Evolutionary conservation across 2,113 vertebrate genomes (phyloP), one percentile per base, ranked within the genome.

Genomic region (Collichthys lucidus): DNA sequence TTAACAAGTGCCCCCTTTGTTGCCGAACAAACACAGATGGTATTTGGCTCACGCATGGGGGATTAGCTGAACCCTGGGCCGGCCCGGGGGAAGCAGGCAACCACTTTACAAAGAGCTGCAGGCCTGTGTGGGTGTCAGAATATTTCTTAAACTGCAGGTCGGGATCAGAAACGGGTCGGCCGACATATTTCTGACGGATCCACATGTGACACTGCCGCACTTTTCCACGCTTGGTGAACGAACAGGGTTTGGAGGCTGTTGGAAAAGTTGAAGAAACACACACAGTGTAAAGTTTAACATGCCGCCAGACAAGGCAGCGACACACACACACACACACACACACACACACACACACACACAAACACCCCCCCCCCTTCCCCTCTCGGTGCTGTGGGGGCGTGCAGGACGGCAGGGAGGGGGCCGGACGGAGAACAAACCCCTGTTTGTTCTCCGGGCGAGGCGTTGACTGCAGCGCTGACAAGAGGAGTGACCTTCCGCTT

Each of bases 1-100:
- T 91, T 94, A 96, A 95, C 95, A 96, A 95, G 92, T 94, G 89
- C 83, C 92, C 91, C 84, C 90, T 96, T 96, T 96, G 94, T 96
- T 94, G 92, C 93, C 86, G 87, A 95, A 94, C 92, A 95, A 89
- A 92, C 92, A 94, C 91, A 95, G 93, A 93, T 95, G 94, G 91
- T 93, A 93, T 95, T 96, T 95, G 93, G 92, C 94, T 95, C 94
- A 92, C 93, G 94, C 89, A 93, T 89, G 92, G 92, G 94, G 94
- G 92, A 93, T 95, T 95, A 95, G 89, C 93, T 92, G 88, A 94
- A 88, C 92, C 90, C 92, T 89, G 88, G 84, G 88, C 88, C 49
- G 74, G 87, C 85, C 85, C 82, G 31, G 88, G n/a, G 76, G 88
- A 91, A 86, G 90, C 87, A 89, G 90, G 88, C 85, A 77, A 85